Evolutionary conservation across 2,113 vertebrate species (phyloP).

Genomic region (Mystacornis crossleyi): DNA sequence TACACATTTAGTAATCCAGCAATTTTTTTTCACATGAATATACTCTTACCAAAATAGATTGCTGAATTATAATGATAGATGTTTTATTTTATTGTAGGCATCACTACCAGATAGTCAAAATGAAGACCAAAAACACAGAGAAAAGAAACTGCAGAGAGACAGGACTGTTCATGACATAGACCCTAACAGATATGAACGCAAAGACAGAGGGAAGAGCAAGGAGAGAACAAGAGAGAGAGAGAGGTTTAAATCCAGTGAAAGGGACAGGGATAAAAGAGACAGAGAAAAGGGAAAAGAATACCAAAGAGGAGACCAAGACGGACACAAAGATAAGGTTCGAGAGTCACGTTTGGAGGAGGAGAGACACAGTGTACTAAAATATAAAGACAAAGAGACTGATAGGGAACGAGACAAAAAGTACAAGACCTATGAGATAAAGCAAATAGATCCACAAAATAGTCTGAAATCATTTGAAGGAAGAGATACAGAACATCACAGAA

Average conservation of each 20-base stretch:
- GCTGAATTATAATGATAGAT: background rate
- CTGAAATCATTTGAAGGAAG: background rate
- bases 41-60: background rate
- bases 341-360: constrained; percentile 23
- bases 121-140: constrained; percentile 68
- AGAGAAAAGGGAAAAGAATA: background rate
- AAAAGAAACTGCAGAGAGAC: constrained; percentile 57
- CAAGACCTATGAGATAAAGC: constrained; percentile 22
- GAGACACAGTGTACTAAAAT: constrained; percentile 29
- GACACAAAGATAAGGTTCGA: background rate
- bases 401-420: constrained; percentile 30
- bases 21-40: background rate
- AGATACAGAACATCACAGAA: constrained; percentile 27
- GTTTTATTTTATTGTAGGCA: constrained; percentile 33
- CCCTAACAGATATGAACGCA: constrained; percentile 11
- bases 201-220: constrained; percentile 57
- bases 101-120: constrained; percentile 30
- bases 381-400: constrained; percentile 6
- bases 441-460: background rate
- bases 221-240: constrained; percentile 61
- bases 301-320: background rate
- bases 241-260: constrained; percentile 52
- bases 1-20: background rate
- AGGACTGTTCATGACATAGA: background rate
- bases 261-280: constrained; percentile 62